These are phyloP conservation scores for Epistrophe eligans DNA, from an alignment of 2,888 invertebrate species.

Conservation along the genomic window DNA sequence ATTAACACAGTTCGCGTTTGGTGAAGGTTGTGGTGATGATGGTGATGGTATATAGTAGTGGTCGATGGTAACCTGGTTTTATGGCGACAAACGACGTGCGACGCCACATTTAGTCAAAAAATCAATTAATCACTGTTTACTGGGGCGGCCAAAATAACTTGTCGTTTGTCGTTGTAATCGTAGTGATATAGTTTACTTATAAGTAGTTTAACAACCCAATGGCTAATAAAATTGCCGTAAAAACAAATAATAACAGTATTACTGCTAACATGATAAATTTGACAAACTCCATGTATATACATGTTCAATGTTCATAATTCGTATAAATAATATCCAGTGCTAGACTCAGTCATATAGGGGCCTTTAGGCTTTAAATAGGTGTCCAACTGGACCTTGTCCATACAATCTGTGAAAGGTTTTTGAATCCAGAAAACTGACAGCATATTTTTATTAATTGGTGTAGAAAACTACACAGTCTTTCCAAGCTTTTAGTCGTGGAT, in stretches of 20 bases:
- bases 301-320: background rate
- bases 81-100: conserved; percentile 1
- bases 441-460: no score
- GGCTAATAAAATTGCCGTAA: conserved; percentile 38
- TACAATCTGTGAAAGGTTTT: no score
- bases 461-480: no score
- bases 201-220: conserved; percentile 36
- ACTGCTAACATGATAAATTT: conserved; percentile 39
- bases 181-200: conserved; percentile 57
- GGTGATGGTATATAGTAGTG: background rate
- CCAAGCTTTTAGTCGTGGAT: no score
- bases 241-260: conserved; percentile 58
- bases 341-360: background rate
- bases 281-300: conserved; percentile 25
- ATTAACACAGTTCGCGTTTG: conserved; percentile 9
- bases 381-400: no score
- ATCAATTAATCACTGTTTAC: conserved; percentile 67
- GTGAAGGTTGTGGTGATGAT: background rate
- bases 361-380: background rate
- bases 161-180: conserved; percentile 43
- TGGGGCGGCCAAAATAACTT: conserved; percentile 49
- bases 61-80: conserved; percentile 52
- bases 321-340: background rate
- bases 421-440: no score
- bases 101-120: conserved; percentile 44